Base-by-base conservation (phyloP, 2,113 vertebrate species). In the Dipodomys ordii region DNA sequence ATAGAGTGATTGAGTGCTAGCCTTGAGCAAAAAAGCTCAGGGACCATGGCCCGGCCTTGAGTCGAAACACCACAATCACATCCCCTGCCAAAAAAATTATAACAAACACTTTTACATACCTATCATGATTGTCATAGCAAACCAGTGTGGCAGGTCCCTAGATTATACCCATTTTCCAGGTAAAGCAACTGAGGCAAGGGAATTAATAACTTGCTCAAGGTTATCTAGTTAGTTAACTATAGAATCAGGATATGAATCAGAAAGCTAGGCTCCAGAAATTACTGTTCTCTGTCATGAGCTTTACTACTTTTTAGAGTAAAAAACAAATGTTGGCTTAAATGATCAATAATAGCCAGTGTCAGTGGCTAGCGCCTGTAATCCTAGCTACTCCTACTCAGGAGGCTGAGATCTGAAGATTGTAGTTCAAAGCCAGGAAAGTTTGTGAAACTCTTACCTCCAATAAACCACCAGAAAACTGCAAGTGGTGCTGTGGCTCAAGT, bases 281-380 rank as follows among this genome's bases (percentile, higher is more conserved):
- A 35, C 71, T 16, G 20, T 79, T 67, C 78, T n/a, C 57, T 8
- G 4, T 20, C 30, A 3, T 68, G 18, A 49, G 18, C 23, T 64
- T 44, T 25, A 18, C 3, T 74, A 4, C 7, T 22, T 67, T 78
- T 80, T 80, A 83, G 67, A 90, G 67, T 80, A 27, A 93, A 68
- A 91, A 91, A 69, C 46, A 89, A 77, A 90, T 32, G 3, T 72
- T 83, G 67, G 39, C 49, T 87, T 64, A 67, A 27, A 28, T 81
- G 81, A 87, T 23, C 62, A 88, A 10, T 44, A 39, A 39, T 39
- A 39, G 39, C 5, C 39, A 39, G 39, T 39, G 39, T 5, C 39
- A 39, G 39, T 39, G 39, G 39, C 39, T 39, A 4, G 3, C 39
- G 39, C 39, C 5, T 39, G 39, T 39, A 39, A 39, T 39, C 39